These are phyloP conservation scores for Neoarius graeffei DNA, from an alignment of 2,113 vertebrate genomes.

Conservation along the genomic window DNA sequence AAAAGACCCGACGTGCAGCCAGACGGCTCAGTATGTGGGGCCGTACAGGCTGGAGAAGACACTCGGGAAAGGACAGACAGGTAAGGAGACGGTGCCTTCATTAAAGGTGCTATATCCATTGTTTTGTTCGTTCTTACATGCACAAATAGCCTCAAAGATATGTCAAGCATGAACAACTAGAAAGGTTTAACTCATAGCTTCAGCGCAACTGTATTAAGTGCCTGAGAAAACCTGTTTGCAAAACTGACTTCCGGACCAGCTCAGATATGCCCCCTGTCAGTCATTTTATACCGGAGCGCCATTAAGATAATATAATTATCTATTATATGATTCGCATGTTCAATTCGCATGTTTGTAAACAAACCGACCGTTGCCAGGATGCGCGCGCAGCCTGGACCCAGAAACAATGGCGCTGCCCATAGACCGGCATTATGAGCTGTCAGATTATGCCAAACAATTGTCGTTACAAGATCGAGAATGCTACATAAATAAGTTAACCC, in stretches of 20 bases:
- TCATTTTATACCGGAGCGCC: background rate
- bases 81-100: conserved; percentile 55
- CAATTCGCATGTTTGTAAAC: too few species aligned
- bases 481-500: too few species aligned
- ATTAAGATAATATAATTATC: too few species aligned
- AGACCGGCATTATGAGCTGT: too few species aligned
- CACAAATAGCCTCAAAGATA: background rate
- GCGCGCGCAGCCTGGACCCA: too few species aligned
- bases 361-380: too few species aligned
- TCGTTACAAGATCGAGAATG: too few species aligned
- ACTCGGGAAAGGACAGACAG: conserved; percentile 79
- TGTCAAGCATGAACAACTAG: background rate
- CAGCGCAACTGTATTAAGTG: background rate
- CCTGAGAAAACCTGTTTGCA: background rate
- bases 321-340: too few species aligned
- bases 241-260: background rate
- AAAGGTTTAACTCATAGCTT: background rate
- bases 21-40: conserved; percentile 80
- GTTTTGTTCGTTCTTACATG: background rate
- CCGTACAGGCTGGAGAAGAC: conserved; percentile 80
- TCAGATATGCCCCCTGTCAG: background rate
- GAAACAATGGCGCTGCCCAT: too few species aligned
- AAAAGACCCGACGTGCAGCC: conserved; percentile 76
- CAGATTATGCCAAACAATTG: too few species aligned
- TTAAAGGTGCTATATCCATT: background rate